These are phyloP conservation scores for Sapajus apella DNA, from an alignment of 2,113 vertebrate genomes.

Conservation along the genomic window DNA sequence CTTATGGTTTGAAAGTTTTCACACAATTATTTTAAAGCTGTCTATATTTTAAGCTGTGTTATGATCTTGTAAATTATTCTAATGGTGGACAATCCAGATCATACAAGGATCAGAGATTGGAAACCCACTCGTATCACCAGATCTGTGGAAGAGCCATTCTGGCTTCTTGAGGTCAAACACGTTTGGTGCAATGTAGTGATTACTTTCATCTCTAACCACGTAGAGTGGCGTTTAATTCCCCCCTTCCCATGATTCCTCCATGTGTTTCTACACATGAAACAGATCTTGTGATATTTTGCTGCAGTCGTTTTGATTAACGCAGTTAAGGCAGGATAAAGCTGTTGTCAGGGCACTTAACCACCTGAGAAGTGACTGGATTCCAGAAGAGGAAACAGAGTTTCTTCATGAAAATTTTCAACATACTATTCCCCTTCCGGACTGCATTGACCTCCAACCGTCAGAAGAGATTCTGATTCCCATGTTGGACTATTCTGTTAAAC, in stretches of 20 bases:
- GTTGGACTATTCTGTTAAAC: constrained; percentile 80
- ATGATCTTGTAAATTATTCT: constrained; percentile 66
- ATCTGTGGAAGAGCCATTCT: constrained; percentile 78
- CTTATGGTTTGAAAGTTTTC: constrained; percentile 61
- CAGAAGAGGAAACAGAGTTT: constrained; percentile 79
- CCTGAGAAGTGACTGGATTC: constrained; percentile 63
- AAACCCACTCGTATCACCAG: constrained; percentile 86
- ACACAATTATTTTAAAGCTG: constrained; percentile 48
- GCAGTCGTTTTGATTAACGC: constrained; percentile 43
- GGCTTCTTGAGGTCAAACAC: constrained; percentile 2
- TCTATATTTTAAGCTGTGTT: constrained; percentile 58
- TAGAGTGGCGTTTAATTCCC: constrained; percentile 48
- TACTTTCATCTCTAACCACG: background rate
- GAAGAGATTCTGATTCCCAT: constrained; percentile 83
- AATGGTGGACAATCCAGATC: constrained; percentile 78
- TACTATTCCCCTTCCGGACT: constrained; percentile 79
- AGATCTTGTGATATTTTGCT: constrained; percentile 85
- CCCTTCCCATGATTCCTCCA: background rate
- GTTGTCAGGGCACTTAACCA: constrained; percentile 61
- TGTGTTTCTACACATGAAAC: constrained; percentile 78
- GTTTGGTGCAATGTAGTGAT: constrained; percentile 2
- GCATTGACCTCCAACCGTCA: constrained; percentile 26
- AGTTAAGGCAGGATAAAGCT: constrained; percentile 69
- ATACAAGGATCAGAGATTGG: constrained; percentile 86
- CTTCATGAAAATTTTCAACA: constrained; percentile 61